Percentiles rank a stretch among this genome's conserved stretches.
Conservation (phyloP, 2,888 invertebrate species). For the Dione juno region DNA sequence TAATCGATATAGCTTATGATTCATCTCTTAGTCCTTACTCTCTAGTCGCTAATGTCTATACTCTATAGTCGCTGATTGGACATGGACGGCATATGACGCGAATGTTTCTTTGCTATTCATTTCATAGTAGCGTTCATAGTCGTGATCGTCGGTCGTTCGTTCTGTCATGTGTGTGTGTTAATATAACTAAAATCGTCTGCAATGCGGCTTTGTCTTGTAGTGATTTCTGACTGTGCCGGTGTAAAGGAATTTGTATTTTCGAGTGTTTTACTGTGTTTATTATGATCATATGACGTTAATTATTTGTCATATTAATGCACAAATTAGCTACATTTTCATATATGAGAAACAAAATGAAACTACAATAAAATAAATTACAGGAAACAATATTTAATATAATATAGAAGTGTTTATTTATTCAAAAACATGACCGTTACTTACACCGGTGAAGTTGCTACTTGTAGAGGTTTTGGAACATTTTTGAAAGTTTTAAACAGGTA, state of each 20-base stretch:
- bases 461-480: constrained; percentile 93
- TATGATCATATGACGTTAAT: constrained; percentile 11
- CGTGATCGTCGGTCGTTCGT: not conserved
- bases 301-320: constrained; percentile 13
- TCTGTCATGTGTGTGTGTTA: constrained; percentile 5
- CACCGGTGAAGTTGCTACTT: constrained; percentile 93
- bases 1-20: too few species aligned
- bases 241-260: constrained; percentile 4
- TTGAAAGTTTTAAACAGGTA: constrained; percentile 92
- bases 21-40: too few species aligned
- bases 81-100: not conserved
- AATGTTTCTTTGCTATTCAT: not conserved
- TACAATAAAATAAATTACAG: not conserved
- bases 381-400: constrained; percentile 13
- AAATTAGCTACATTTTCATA: constrained; percentile 20
- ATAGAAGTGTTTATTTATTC: constrained; percentile 30
- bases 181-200: constrained; percentile 17
- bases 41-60: too few species aligned
- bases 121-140: not conserved
- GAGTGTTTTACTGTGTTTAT: constrained; percentile 1
- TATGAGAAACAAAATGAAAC: constrained; percentile 14
- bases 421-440: constrained; percentile 92
- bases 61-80: not conserved
- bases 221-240: constrained; percentile 11
- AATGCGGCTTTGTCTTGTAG: constrained; percentile 36